Percentiles rank a stretch among this genome's conserved stretches.
phyloP scores from a whole-genome alignment of 2,113 vertebrate genomes.

The Hucho hucho region DNA sequence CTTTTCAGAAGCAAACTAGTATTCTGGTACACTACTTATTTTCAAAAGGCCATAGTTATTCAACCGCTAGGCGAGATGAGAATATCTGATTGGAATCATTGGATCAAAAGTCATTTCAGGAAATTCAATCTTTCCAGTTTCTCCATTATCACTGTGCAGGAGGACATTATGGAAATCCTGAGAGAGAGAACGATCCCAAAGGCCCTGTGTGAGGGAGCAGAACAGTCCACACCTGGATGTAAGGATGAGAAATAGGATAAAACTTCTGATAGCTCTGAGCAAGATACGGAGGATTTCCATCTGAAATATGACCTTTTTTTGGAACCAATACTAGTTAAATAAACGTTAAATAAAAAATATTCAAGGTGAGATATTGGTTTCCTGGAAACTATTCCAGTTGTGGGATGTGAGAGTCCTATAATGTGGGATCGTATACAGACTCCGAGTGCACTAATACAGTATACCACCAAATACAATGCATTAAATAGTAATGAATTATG shows the following conservation, averaged over 20 bases:
- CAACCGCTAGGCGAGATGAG: background rate
- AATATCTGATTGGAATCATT: background rate
- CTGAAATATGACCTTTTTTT: constrained; percentile 35
- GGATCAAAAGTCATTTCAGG: background rate
- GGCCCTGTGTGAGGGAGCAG: constrained; percentile 7
- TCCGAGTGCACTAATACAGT: too few relatives aligned
- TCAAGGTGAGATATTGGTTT: constrained; percentile 26
- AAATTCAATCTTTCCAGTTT: constrained; percentile 47
- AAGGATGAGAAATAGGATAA: constrained; percentile 29
- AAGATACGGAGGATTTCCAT: constrained; percentile 50
- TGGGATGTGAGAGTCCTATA: too few relatives aligned
- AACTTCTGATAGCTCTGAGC: constrained; percentile 40
- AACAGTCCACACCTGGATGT: constrained; percentile 20
- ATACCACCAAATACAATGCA: too few relatives aligned
- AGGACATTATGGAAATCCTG: constrained; percentile 46
- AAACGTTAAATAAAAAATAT: too few relatives aligned
- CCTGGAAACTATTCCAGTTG: background rate
- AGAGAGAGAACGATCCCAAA: constrained; percentile 16
- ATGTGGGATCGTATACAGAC: too few relatives aligned
- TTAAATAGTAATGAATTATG: too few relatives aligned
- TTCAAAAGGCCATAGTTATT: background rate
- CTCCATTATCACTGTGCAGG: constrained; percentile 31
- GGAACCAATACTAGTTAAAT: too few relatives aligned
- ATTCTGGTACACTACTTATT: background rate
- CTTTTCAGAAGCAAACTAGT: too few relatives aligned